phyloP scores from a whole-genome alignment of 2,113 vertebrate species.

The Malurus alboscapulatus region DNA sequence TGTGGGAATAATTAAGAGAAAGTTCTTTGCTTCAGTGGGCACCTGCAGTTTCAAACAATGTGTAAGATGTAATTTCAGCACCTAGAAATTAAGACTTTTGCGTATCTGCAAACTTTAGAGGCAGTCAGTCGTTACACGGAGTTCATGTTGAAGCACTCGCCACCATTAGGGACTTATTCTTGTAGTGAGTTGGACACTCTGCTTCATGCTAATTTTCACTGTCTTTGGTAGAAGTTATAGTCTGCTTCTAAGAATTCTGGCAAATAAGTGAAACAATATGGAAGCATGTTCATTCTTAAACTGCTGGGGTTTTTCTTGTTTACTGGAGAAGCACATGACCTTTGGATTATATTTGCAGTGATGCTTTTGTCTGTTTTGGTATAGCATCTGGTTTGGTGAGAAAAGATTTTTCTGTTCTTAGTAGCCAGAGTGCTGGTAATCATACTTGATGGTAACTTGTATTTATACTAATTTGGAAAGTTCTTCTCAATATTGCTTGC shows the following conservation, averaged over 20 bases:
- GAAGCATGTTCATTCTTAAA: not conserved
- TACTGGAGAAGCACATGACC: slow-evolving; percentile 13
- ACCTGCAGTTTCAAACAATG: not conserved
- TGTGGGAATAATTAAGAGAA: not conserved
- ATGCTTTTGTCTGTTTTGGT: slow-evolving; percentile 49
- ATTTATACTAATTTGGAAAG: slow-evolving; percentile 24
- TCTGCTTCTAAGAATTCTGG: slow-evolving; percentile 24
- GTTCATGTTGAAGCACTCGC: rapidly evolving
- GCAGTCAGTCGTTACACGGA: not conserved
- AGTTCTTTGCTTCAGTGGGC: not conserved
- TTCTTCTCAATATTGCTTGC: not conserved
- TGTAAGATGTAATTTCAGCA: not conserved
- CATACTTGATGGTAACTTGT: not conserved
- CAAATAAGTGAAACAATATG: slow-evolving; percentile 29
- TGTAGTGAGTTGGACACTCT: not conserved
- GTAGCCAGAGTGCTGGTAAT: not conserved
- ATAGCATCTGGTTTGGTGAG: slow-evolving; percentile 40
- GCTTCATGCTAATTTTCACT: not conserved
- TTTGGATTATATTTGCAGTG: slow-evolving; percentile 2
- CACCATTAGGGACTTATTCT: not conserved
- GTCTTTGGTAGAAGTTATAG: not conserved
- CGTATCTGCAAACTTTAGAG: not conserved
- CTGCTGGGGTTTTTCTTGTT: not conserved
- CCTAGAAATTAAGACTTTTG: not conserved
- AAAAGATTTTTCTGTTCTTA: not conserved